Conservation (phyloP, 2,113 vertebrate species). For the human region GRCh38 chr12:81510501-81511000, state of each 20-base stretch:
- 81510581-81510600: background rate
- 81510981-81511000: background rate
- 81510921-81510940: background rate
- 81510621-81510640: background rate
- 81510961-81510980: background rate
- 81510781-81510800: background rate
- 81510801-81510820: background rate
- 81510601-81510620: background rate
- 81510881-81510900: background rate
- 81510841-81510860: background rate
- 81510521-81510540: background rate
- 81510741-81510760: background rate
- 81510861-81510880: background rate
- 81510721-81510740: background rate
- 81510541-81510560: background rate
- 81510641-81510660: background rate
- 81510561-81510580: background rate
- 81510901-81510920: background rate
- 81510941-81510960: background rate
- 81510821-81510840: constrained; percentile 30
- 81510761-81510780: background rate
- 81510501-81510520: background rate
- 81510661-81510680: background rate
- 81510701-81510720: background rate
- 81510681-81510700: background rate